Conservation (phyloP, 2,113 vertebrate species). For the Antechinus flavipes region DNA sequence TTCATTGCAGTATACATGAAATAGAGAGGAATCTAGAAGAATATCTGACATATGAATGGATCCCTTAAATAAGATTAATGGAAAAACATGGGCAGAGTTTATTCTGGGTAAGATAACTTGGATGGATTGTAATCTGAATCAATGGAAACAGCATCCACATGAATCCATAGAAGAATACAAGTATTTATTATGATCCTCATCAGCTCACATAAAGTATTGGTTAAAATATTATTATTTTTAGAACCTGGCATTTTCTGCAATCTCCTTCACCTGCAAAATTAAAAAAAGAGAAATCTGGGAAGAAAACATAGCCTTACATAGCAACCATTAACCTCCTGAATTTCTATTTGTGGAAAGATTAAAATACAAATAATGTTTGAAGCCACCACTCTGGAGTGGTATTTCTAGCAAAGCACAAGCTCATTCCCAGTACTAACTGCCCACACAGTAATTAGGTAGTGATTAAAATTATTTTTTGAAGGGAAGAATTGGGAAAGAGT, state of each 20-base stretch:
- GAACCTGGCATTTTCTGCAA: background rate
- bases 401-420: background rate
- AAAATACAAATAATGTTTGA: background rate
- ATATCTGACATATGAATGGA: background rate
- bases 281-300: background rate
- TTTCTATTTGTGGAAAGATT: background rate
- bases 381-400: background rate
- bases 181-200: background rate
- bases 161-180: background rate
- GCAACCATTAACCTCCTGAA: background rate
- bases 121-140: background rate
- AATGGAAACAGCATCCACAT: background rate
- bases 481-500: background rate
- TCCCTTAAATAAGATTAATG: background rate
- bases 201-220: background rate
- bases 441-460: background rate
- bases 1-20: background rate
- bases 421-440: background rate
- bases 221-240: background rate
- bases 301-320: background rate
- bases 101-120: background rate
- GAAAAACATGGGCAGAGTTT: background rate
- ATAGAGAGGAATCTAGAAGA: background rate
- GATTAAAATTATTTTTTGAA: background rate
- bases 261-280: background rate